Conservation (phyloP, 35 echinoderm and acorn worm species). For the Apostichopus californicus region DNA sequence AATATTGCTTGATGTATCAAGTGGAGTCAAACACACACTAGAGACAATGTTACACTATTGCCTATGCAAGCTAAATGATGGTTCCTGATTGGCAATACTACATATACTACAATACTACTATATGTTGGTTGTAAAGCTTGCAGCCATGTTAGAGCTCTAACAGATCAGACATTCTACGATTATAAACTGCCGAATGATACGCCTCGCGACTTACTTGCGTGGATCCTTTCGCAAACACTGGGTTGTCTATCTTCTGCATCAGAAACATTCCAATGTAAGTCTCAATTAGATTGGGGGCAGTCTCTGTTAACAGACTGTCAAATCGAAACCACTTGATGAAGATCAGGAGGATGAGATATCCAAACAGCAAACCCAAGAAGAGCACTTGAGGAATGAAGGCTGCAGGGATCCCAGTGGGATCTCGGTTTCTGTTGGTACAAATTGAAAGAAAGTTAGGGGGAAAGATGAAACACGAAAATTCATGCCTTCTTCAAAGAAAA, state of each 20-base stretch:
- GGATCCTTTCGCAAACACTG: slow-evolving; percentile 25
- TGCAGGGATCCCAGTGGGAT: slow-evolving; percentile 8
- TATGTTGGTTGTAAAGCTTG: no score
- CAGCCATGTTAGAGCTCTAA: no score
- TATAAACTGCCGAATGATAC: no score
- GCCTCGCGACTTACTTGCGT: background rate
- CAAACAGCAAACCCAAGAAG: slow-evolving; percentile 87
- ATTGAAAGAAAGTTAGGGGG: background rate
- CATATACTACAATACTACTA: no score
- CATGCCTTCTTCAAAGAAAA: no score
- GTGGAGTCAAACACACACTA: no score
- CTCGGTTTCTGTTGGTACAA: slow-evolving; percentile 1
- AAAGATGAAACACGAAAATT: background rate
- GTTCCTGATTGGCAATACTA: no score
- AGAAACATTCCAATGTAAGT: slow-evolving; percentile 91
- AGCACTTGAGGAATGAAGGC: slow-evolving; percentile 91
- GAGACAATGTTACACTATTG: no score
- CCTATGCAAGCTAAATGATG: no score
- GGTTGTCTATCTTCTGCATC: slow-evolving; percentile 44
- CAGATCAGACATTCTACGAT: no score
- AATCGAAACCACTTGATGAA: slow-evolving; percentile 92
- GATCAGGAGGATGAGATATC: slow-evolving; percentile 86
- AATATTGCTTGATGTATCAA: no score
- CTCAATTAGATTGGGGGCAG: slow-evolving; percentile 86
- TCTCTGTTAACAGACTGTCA: slow-evolving; percentile 14